Evolutionary conservation across 2,888 invertebrate genomes (phyloP).

Genomic region (Argyresthia albistria): DNA sequence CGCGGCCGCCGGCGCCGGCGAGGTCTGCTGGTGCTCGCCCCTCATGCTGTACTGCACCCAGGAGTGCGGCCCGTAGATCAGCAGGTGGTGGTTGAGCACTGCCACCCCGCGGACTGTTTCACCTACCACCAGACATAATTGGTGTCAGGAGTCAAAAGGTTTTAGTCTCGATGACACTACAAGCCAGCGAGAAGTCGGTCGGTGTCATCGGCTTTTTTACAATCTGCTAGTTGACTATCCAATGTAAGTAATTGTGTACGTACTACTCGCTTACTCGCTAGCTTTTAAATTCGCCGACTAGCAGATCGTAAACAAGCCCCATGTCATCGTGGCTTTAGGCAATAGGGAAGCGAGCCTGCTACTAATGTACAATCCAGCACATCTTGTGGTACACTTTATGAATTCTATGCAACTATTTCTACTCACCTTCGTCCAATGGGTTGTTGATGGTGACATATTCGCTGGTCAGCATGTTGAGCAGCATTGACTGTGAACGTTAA

Average conservation of each 20-base stretch:
- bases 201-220: no score
- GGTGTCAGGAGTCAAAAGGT: no score
- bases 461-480: constrained; percentile 94
- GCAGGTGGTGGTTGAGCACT: constrained; percentile 70
- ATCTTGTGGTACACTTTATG: no score
- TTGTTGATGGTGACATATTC: constrained; percentile 91
- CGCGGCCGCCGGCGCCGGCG: constrained; percentile 70
- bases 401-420: background rate
- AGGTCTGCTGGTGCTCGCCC: constrained; percentile 77
- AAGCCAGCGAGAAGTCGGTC: background rate
- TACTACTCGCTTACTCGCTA: no score
- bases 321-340: no score
- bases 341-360: no score
- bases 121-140: constrained; percentile 20
- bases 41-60: constrained; percentile 87
- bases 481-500: constrained; percentile 81
- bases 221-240: no score
- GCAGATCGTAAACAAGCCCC: no score
- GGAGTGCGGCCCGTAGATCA: constrained; percentile 82
- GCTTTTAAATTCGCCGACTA: no score
- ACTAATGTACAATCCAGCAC: no score
- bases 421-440: constrained; percentile 77
- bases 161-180: no score
- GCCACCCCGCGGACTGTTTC: constrained; percentile 60
- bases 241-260: no score